phyloP scores from a whole-genome alignment of 2,888 invertebrate species.

The Rhogogaster chlorosoma region DNA sequence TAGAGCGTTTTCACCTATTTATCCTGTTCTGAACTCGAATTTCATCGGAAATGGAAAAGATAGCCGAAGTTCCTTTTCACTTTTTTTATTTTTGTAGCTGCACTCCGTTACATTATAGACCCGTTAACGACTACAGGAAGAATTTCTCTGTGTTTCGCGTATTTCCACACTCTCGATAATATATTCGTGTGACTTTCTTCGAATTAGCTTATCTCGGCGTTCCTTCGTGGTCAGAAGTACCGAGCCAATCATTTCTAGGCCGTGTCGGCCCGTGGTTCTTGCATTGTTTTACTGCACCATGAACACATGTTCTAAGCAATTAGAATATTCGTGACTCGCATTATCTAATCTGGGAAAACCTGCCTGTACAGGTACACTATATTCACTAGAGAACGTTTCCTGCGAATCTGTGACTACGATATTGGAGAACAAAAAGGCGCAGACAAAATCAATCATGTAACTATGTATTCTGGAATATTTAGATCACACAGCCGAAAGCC shows the following conservation, averaged over 20 bases:
- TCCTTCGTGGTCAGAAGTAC: neutral
- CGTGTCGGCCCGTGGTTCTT: neutral
- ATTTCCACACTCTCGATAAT: neutral
- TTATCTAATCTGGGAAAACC: neutral
- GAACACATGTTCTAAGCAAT: constrained; percentile 11
- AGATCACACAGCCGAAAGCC: neutral
- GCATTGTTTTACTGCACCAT: constrained; percentile 8
- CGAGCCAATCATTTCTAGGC: neutral
- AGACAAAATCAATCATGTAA: neutral
- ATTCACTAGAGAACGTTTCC: neutral
- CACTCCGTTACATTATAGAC: neutral
- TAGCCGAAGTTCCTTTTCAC: neutral
- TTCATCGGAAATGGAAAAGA: neutral
- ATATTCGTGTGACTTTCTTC: neutral
- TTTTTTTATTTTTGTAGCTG: neutral
- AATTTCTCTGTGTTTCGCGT: neutral
- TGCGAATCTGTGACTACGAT: neutral
- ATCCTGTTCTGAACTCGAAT: neutral
- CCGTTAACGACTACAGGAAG: neutral
- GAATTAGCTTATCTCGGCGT: neutral
- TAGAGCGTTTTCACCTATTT: neutral
- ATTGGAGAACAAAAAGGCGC: neutral
- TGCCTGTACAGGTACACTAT: neutral
- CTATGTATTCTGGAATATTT: neutral
- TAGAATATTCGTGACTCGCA: neutral